These are phyloP conservation scores for Acronicta psi DNA, from an alignment of 2,888 invertebrate species.

Conservation along the genomic window DNA sequence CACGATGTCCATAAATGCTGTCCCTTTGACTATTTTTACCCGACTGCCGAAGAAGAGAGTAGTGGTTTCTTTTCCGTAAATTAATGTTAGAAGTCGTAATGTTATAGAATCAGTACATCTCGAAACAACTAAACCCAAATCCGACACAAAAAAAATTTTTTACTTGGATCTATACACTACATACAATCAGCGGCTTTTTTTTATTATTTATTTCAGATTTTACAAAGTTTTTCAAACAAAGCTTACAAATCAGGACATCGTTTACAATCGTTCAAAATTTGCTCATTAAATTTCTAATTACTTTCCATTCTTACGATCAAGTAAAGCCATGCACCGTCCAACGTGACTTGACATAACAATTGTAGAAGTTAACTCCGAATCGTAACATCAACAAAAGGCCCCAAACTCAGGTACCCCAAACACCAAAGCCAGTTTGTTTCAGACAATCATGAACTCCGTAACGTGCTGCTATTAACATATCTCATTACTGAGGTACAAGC, in stretches of 20 bases:
- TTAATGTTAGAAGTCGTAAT: neutral
- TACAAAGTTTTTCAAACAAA: no score
- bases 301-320: neutral
- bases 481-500: conserved; percentile 44
- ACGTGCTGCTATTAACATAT: conserved; percentile 46
- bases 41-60: no score
- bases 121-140: no score
- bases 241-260: no score
- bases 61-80: neutral
- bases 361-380: neutral
- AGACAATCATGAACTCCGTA: conserved; percentile 21
- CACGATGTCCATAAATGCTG: neutral
- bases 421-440: conserved; percentile 16
- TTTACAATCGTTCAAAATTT: no score
- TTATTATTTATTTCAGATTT: no score
- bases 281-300: no score
- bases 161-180: no score
- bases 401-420: neutral
- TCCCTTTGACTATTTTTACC: neutral
- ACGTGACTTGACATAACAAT: neutral
- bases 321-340: neutral
- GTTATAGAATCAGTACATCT: neutral
- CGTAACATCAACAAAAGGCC: neutral
- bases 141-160: no score
- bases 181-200: no score